Base-by-base conservation (phyloP, 2,797 vertebrate genomes). In the Florisuga fusca region DNA sequence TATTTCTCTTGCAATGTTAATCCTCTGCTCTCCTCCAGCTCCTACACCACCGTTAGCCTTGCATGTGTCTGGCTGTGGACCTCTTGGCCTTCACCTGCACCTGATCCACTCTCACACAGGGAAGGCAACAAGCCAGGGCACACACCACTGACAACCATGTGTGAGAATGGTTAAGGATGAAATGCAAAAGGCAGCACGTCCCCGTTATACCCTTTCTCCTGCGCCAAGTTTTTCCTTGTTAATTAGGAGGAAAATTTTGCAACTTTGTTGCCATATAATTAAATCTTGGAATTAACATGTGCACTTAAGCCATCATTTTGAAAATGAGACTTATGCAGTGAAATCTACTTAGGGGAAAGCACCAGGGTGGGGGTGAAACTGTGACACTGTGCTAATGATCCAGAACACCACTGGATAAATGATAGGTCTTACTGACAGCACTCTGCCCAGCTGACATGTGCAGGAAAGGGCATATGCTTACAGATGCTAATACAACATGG, bases 181-280 rank as follows among this genome's bases (percentile, higher is more conserved):
- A 67, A 92, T 13, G 59, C 73, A 78, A 79, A 88, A 97, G 74
- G 84, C 55, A 46, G 0, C 81, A 41, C 38, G 88, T 95, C 74
- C 59, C 92, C 69, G 31, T 76, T 73, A 85, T 33, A 59, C 16
- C 26, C 87, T 51, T 74, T 58, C 74, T 94, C 83, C 71, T 0
- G 0, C 0, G 82, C 94, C 95, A 94, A 96, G 79, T 81, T 95
- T 96, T 87, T 45, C 48, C 83, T 71, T 82, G 92, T 67, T 97
- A 96, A 97, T 97, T 96, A 96, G 89, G 59, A 94, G 77, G 59
- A 94, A 89, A 87, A 93, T 90, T 88, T 90, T 91, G 87, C 96
- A 94, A 92, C 84, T 94, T 96, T 6, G 0, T 78, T 8, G 16
- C 77, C 26, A 7, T 89, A 78, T 95, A 94, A 96, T 96, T 96